Conservation (phyloP, 2,113 vertebrate species). For the Salvelinus sp. region DNA sequence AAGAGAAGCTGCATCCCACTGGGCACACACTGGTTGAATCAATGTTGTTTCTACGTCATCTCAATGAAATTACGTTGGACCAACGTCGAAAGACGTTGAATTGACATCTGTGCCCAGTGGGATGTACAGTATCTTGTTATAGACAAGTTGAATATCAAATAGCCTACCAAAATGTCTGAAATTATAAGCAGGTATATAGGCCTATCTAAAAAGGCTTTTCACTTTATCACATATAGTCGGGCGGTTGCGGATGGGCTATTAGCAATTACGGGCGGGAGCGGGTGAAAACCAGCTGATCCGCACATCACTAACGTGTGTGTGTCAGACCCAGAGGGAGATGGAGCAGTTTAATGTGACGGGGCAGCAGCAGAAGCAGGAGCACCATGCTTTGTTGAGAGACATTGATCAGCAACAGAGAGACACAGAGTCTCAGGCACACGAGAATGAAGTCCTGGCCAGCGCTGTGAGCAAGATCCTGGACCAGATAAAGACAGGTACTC, state of each 20-base stretch:
- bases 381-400: slow-evolving; percentile 44
- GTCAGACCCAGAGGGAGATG: slow-evolving; percentile 71
- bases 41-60: too few species aligned
- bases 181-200: too few species aligned
- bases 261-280: too few species aligned
- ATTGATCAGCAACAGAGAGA: slow-evolving; percentile 54
- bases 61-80: too few species aligned
- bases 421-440: slow-evolving; percentile 45
- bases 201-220: background rate
- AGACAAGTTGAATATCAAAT: too few species aligned
- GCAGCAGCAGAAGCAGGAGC: slow-evolving; percentile 54
- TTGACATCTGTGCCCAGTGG: too few species aligned
- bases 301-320: background rate
- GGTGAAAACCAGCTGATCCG: too few species aligned
- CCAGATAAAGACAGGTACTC: slow-evolving; percentile 67
- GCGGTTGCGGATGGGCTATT: background rate
- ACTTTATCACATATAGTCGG: background rate
- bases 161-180: too few species aligned
- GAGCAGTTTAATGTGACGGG: slow-evolving; percentile 53
- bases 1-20: too few species aligned
- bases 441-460: slow-evolving; percentile 53
- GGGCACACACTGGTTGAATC: too few species aligned
- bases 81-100: too few species aligned
- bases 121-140: too few species aligned
- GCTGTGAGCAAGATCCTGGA: slow-evolving; percentile 65